Conservation (phyloP, 2,888 invertebrate genomes). For the Teinopalpus imperialis region DNA sequence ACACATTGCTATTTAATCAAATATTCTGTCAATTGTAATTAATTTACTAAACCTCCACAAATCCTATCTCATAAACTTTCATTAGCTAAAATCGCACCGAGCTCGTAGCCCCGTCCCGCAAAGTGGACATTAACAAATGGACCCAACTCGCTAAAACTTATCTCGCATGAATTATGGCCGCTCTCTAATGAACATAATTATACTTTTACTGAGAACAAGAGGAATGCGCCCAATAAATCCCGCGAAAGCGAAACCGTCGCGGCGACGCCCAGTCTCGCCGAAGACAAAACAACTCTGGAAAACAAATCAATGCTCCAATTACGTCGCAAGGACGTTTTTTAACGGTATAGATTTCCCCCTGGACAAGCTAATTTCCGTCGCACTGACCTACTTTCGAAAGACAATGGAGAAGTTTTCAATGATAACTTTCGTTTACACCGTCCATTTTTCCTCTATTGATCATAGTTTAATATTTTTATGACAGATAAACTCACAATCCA, state of each 20-base stretch:
- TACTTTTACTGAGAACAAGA: constrained; percentile 21
- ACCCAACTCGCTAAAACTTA: constrained; percentile 16
- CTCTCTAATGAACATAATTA: constrained; percentile 24
- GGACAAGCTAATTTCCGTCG: neutral
- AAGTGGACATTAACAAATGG: constrained; percentile 14
- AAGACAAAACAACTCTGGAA: constrained; percentile 18
- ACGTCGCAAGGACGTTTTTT: constrained; percentile 11
- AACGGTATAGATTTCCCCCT: constrained; percentile 7
- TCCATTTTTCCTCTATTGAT: no score
- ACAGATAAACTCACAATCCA: no score
- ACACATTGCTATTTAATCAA: no score
- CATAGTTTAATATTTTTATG: no score
- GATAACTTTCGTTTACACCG: neutral
- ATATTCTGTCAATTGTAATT: no score
- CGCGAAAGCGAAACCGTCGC: constrained; percentile 18
- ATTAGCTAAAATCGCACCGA: neutral
- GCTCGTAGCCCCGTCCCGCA: neutral
- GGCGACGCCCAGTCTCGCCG: constrained; percentile 20
- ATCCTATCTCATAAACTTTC: neutral
- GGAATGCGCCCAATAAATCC: constrained; percentile 21
- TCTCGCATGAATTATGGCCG: constrained; percentile 22
- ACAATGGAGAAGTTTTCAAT: neutral
- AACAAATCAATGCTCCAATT: constrained; percentile 26
- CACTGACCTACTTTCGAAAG: constrained; percentile 11
- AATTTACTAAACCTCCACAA: no score